phyloP scores from a whole-genome alignment of 1,140 invertebrate species.

The Pectinophora gossypiella region DNA sequence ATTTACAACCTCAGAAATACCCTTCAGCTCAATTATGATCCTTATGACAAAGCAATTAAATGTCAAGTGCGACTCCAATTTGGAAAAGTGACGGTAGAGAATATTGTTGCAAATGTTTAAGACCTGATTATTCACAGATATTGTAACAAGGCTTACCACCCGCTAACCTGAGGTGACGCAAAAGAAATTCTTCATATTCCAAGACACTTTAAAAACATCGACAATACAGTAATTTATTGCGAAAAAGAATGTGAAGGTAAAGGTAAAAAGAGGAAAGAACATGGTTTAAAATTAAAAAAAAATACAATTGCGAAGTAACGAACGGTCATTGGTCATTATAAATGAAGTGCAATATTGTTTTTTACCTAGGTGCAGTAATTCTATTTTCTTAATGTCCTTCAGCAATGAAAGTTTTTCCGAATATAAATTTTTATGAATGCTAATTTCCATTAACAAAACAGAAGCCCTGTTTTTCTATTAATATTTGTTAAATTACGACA shows the following conservation, averaged over 20 bases:
- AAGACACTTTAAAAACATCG: constrained; percentile 26
- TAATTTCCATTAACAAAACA: no score
- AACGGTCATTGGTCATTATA: no score
- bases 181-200: constrained; percentile 37
- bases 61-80: not conserved
- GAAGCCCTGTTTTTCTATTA: no score
- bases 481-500: no score
- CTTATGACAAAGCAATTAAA: constrained; percentile 18
- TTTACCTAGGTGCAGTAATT: no score
- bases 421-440: no score
- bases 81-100: no score
- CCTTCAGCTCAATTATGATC: constrained; percentile 18
- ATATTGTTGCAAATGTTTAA: constrained; percentile 30
- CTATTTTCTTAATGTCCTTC: no score
- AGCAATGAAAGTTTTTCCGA: no score
- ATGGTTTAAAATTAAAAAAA: no score
- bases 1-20: constrained; percentile 14
- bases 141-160: constrained; percentile 60
- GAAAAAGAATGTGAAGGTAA: constrained; percentile 10
- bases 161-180: constrained; percentile 58
- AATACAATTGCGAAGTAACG: no score
- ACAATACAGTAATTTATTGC: constrained; percentile 33
- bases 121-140: constrained; percentile 65
- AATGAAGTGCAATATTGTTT: no score
- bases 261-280: not conserved